These are phyloP conservation scores for Larimichthys crocea DNA, from an alignment of 2,113 vertebrate genomes.

Conservation along the genomic window DNA sequence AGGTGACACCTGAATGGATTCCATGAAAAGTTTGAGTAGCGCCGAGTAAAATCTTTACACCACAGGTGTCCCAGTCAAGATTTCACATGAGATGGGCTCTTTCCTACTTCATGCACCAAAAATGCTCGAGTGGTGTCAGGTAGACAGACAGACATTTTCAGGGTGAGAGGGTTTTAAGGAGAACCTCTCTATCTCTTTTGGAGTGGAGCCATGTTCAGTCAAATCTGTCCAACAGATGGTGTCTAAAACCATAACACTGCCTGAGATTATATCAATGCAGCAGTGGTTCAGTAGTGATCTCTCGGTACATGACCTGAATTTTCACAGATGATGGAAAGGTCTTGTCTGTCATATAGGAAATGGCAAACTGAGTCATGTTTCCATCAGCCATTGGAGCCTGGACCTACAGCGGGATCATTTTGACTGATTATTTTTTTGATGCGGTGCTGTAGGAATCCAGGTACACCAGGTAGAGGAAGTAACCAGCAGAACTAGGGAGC, in stretches of 20 bases:
- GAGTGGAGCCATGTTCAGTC: constrained; percentile 29
- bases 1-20: constrained; percentile 8
- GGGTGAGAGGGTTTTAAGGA: constrained; percentile 15
- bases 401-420: background rate
- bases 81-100: background rate
- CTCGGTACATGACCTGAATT: constrained; percentile 34
- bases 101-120: background rate
- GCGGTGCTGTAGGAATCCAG: background rate
- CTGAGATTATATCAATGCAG: constrained; percentile 11
- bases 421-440: background rate
- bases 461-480: background rate
- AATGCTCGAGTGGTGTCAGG: constrained; percentile 24
- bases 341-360: background rate
- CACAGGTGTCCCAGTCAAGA: background rate
- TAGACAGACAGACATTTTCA: background rate
- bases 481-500: background rate
- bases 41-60: background rate
- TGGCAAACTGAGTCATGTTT: background rate
- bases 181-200: constrained; percentile 2
- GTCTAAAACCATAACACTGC: constrained; percentile 17
- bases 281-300: constrained; percentile 25
- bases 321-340: constrained; percentile 15
- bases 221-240: constrained; percentile 20
- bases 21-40: background rate
- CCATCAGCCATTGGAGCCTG: background rate